Conservation (phyloP, 2,113 vertebrate genomes). For the Ceyx margarethae region DNA sequence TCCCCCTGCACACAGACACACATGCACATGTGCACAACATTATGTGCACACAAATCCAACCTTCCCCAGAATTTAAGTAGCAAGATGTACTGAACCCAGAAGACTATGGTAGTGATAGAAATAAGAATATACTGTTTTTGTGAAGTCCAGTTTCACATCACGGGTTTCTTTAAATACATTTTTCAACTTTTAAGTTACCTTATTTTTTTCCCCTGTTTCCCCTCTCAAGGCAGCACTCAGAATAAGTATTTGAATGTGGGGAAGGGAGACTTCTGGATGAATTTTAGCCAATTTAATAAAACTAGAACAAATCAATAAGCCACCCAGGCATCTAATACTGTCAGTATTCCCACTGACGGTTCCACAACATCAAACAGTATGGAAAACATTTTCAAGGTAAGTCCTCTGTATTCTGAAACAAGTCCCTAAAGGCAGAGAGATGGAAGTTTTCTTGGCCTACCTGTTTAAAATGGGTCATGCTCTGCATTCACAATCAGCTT, state of each 20-base stretch:
- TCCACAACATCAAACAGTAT: slow-evolving; percentile 68
- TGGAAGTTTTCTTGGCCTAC: slow-evolving; percentile 56
- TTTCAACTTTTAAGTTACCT: slow-evolving; percentile 21
- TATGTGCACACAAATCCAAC: neutral
- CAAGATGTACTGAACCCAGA: neutral
- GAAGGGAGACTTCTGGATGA: slow-evolving; percentile 45
- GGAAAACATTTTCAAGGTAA: slow-evolving; percentile 67
- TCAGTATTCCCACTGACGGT: slow-evolving; percentile 42
- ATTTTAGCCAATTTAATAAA: slow-evolving; percentile 55
- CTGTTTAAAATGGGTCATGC: slow-evolving; percentile 61
- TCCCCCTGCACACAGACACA: neutral
- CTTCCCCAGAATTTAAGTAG: slow-evolving; percentile 18
- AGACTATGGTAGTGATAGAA: slow-evolving; percentile 14
- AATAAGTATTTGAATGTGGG: slow-evolving; percentile 2
- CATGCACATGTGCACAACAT: neutral
- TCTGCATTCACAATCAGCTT: slow-evolving; percentile 49
- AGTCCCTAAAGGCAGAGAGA: slow-evolving; percentile 63
- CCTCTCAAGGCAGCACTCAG: slow-evolving; percentile 12
- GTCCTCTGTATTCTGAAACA: slow-evolving; percentile 50
- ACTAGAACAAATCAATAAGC: slow-evolving; percentile 71
- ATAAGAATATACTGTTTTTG: slow-evolving; percentile 12
- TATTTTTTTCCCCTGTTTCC: neutral
- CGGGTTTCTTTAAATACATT: slow-evolving; percentile 35
- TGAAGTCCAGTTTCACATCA: slow-evolving; percentile 44
- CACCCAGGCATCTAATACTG: slow-evolving; percentile 60